Evolutionary conservation across 2,888 invertebrate genomes (phyloP).

Genomic region (Heliconius aoede): DNA sequence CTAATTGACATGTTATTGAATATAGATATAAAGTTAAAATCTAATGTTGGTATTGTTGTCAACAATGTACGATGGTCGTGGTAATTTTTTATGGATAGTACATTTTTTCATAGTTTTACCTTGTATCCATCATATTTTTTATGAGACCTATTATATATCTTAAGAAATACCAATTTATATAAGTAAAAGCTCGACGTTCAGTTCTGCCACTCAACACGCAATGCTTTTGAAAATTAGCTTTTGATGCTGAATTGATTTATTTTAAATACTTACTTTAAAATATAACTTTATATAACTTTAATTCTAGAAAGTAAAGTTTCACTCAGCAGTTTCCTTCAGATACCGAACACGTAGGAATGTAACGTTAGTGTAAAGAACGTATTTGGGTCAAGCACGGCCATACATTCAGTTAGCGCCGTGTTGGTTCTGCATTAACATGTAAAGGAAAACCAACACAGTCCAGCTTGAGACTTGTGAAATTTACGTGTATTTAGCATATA

Average conservation of each 20-base stretch:
- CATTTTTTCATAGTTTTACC: too few relatives aligned
- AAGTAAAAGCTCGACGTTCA: too few relatives aligned
- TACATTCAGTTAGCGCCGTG: slow-evolving; percentile 34
- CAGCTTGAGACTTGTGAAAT: slow-evolving; percentile 27
- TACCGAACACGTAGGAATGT: slow-evolving; percentile 23
- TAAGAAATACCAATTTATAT: too few relatives aligned
- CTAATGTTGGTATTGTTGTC: too few relatives aligned
- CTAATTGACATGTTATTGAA: not conserved
- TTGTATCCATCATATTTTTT: too few relatives aligned
- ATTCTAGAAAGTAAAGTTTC: slow-evolving; percentile 16
- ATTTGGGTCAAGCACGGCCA: slow-evolving; percentile 27
- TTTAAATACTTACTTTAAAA: too few relatives aligned
- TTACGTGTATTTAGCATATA: not conserved
- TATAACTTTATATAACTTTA: not conserved
- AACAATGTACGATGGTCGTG: too few relatives aligned
- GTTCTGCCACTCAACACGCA: too few relatives aligned
- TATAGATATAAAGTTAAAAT: not conserved
- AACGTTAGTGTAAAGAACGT: slow-evolving; percentile 31
- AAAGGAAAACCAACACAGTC: slow-evolving; percentile 29
- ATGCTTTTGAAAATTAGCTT: too few relatives aligned
- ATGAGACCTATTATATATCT: too few relatives aligned
- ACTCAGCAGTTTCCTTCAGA: slow-evolving; percentile 12
- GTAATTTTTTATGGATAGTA: too few relatives aligned
- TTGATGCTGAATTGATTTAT: too few relatives aligned
- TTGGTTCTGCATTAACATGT: slow-evolving; percentile 30